Conservation (phyloP, 1,140 invertebrate species). For the Oedothorax gibbosus region DNA sequence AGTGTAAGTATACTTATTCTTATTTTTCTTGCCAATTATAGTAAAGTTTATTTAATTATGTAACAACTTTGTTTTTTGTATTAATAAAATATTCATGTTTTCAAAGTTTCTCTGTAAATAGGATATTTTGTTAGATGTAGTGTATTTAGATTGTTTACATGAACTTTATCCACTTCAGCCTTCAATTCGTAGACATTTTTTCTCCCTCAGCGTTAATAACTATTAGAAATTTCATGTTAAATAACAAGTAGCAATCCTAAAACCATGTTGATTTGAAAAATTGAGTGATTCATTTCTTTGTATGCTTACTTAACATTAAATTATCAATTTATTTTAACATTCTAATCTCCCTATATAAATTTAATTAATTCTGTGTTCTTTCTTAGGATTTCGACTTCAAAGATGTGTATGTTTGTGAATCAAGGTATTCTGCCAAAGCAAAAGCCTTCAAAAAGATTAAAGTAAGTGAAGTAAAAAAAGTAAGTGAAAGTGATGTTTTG, state of each 20-base stretch:
- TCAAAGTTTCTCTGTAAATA: not conserved
- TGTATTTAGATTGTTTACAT: too few species aligned
- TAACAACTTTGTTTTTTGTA: not conserved
- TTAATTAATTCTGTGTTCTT: slow-evolving; percentile 38
- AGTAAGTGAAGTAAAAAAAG: slow-evolving; percentile 68
- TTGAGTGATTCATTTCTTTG: not conserved
- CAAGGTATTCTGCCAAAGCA: slow-evolving; percentile 86
- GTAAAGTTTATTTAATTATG: too few species aligned
- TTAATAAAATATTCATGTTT: not conserved
- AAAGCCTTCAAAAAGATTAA: slow-evolving; percentile 96
- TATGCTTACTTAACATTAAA: too few species aligned
- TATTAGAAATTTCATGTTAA: too few species aligned
- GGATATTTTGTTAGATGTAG: too few species aligned
- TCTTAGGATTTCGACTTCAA: slow-evolving; percentile 83
- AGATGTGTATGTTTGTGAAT: slow-evolving; percentile 98
- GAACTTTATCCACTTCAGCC: too few species aligned
- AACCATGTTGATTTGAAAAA: too few species aligned
- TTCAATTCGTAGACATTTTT: too few species aligned
- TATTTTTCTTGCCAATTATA: not conserved
- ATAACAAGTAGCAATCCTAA: too few species aligned
- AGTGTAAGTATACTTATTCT: slow-evolving; percentile 70
- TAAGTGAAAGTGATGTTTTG: slow-evolving; percentile 5
- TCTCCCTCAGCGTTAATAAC: too few species aligned
- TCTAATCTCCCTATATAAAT: not conserved
- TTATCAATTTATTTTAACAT: not conserved